phyloP scores from a whole-genome alignment of 1,140 invertebrate species.

The Metopolophium dirhodum region DNA sequence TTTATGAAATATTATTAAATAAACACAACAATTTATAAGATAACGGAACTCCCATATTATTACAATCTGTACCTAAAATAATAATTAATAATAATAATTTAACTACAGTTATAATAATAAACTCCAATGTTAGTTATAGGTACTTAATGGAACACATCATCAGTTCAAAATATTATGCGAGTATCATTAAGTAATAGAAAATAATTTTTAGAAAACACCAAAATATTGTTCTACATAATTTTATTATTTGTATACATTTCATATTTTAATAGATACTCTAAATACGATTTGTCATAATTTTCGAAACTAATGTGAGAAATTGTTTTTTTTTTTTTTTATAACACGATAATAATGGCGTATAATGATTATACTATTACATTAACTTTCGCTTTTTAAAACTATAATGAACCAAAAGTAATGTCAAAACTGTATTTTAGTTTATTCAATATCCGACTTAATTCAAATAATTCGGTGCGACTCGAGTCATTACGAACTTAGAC shows the following conservation, averaged over 20 bases:
- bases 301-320: neutral
- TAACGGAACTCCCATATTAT: neutral
- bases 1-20: conserved; percentile 9
- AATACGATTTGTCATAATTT: conserved; percentile 7
- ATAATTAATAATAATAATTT: neutral
- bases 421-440: neutral
- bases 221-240: neutral
- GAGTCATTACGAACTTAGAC: neutral
- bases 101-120: neutral
- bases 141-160: neutral
- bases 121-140: neutral
- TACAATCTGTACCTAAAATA: neutral
- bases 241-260: neutral
- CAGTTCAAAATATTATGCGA: neutral
- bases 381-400: conserved; percentile 28
- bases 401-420: neutral
- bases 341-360: neutral
- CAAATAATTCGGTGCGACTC: neutral
- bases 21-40: neutral
- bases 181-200: neutral
- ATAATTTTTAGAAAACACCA: neutral
- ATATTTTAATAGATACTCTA: neutral
- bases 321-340: neutral
- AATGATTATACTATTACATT: conserved; percentile 10
- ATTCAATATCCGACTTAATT: neutral